A percentile compares a stretch with the other conserved stretches of the same genome.
These are phyloP conservation scores for Ageneiosus marmoratus DNA, from an alignment of 2,113 vertebrate genomes.

Conservation along the genomic window DNA sequence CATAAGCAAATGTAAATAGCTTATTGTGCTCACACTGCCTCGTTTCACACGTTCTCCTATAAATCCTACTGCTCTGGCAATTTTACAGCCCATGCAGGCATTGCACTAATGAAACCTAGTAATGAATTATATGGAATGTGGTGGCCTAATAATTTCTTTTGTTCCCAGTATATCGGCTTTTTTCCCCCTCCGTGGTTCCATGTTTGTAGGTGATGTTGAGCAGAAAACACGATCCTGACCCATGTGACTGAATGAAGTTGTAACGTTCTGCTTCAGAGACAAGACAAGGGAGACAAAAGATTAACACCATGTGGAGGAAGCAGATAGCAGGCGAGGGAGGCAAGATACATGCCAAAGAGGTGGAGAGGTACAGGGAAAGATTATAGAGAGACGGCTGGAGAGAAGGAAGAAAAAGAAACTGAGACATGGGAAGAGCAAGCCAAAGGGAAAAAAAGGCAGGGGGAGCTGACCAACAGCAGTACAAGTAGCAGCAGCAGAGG, in stretches of 20 bases:
- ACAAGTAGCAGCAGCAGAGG: constrained; percentile 17
- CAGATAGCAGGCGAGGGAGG: constrained; percentile 36
- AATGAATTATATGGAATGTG: constrained; percentile 36
- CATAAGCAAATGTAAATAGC: constrained; percentile 53
- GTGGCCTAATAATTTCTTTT: constrained; percentile 29
- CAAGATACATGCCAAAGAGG: constrained; percentile 44
- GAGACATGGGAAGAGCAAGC: constrained; percentile 49
- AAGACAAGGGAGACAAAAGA: constrained; percentile 32
- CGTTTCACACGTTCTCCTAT: constrained; percentile 36
- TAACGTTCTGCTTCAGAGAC: constrained; percentile 29
- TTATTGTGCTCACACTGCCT: constrained; percentile 40
- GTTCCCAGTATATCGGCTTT: constrained; percentile 21
- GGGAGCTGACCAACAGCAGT: constrained; percentile 27
- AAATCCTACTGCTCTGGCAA: constrained; percentile 43
- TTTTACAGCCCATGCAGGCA: constrained; percentile 40
- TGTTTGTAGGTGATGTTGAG: constrained; percentile 26
- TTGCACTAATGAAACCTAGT: constrained; percentile 47
- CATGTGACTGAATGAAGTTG: constrained; percentile 19
- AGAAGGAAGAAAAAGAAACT: constrained; percentile 40
- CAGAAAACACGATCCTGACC: constrained; percentile 30
- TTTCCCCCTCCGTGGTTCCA: not conserved
- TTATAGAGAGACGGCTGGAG: constrained; percentile 45
- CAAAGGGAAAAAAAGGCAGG: not conserved
- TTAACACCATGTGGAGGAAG: constrained; percentile 36
- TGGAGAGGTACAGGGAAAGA: constrained; percentile 56